Conservation (phyloP, 2,797 vertebrate genomes). For the Borostomias antarcticus region DNA sequence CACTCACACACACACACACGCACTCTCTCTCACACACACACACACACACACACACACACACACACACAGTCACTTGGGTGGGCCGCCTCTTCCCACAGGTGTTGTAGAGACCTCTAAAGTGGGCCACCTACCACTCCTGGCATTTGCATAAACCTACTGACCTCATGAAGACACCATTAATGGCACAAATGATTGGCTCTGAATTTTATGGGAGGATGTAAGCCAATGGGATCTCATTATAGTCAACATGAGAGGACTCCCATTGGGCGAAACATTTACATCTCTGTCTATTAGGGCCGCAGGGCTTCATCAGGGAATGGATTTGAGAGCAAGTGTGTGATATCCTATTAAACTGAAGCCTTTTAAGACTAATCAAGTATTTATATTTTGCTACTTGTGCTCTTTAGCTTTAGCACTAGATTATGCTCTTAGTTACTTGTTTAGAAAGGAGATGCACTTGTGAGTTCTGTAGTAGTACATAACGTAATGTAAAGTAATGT, state of each 20-base stretch:
- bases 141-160: conserved; percentile 51
- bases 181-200: conserved; percentile 54
- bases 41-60: conserved; percentile 15
- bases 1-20: too few relatives aligned
- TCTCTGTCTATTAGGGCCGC: conserved; percentile 51
- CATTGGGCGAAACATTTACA: conserved; percentile 65
- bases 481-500: too few relatives aligned
- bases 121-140: conserved; percentile 50
- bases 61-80: conserved; percentile 45
- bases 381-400: too few relatives aligned
- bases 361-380: conserved; percentile 21
- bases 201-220: conserved; percentile 54
- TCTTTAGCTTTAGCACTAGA: too few relatives aligned
- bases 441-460: too few relatives aligned
- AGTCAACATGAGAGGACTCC: conserved; percentile 51
- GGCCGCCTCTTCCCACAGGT: conserved; percentile 59
- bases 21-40: neutral
- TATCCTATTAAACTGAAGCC: conserved; percentile 34
- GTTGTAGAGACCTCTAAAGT: conserved; percentile 33
- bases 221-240: conserved; percentile 74
- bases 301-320: conserved; percentile 62
- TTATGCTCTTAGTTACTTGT: too few relatives aligned
- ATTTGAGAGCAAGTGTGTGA: conserved; percentile 11
- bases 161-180: conserved; percentile 59
- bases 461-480: too few relatives aligned